Conservation (phyloP, 1,140 invertebrate genomes). For the Antheraea mylitta region DNA sequence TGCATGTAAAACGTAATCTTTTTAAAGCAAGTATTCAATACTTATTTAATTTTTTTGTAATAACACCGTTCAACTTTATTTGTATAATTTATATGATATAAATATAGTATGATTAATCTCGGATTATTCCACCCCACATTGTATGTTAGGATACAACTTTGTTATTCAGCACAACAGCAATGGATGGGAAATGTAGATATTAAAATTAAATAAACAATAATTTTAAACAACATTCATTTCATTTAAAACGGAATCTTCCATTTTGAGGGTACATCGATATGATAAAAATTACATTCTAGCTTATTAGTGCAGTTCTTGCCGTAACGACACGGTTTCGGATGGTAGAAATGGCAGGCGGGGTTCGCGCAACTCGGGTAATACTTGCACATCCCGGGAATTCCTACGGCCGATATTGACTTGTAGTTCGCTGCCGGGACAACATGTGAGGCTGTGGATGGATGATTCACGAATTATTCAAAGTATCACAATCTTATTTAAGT, state of each 20-base stretch:
- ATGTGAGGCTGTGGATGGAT: slow-evolving; percentile 79
- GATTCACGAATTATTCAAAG: not conserved
- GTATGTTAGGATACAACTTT: too few species aligned
- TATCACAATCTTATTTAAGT: too few species aligned
- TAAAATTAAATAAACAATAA: not conserved
- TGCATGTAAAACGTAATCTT: too few species aligned
- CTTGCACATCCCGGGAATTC: slow-evolving; percentile 79
- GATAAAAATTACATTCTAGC: slow-evolving; percentile 81
- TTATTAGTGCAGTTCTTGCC: slow-evolving; percentile 83
- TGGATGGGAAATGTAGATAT: too few species aligned
- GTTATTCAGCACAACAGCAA: too few species aligned
- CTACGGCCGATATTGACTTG: slow-evolving; percentile 74
- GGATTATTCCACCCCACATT: too few species aligned
- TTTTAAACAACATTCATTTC: not conserved
- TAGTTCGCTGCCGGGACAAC: slow-evolving; percentile 80
- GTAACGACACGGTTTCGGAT: slow-evolving; percentile 82
- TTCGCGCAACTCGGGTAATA: slow-evolving; percentile 82
- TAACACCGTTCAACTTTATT: too few species aligned
- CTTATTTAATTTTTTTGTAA: too few species aligned
- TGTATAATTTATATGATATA: too few species aligned
- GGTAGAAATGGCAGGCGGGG: slow-evolving; percentile 80
- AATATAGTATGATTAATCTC: too few species aligned
- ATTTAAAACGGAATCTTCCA: slow-evolving; percentile 52
- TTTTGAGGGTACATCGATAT: slow-evolving; percentile 74
- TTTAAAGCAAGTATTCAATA: too few species aligned